These are phyloP conservation scores for Drosophila buzzatii DNA, from an alignment of 2,888 invertebrate species.

Conservation along the genomic window DNA sequence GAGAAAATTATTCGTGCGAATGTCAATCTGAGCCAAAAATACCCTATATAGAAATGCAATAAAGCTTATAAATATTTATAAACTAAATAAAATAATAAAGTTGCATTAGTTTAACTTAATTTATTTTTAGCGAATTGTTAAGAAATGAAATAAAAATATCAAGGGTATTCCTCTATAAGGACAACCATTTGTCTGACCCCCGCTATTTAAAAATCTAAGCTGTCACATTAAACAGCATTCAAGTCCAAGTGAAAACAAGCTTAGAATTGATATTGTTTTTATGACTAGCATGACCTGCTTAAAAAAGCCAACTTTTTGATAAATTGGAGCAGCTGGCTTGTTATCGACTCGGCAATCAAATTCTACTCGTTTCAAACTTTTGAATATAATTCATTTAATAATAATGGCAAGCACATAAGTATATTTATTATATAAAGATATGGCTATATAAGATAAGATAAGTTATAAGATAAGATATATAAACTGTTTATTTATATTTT, in stretches of 20 bases:
- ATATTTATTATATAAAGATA: too few species aligned
- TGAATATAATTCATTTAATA: background rate
- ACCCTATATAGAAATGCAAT: background rate
- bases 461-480: too few species aligned
- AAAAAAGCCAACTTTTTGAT: background rate
- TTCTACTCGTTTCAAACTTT: background rate
- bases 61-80: background rate
- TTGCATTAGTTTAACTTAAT: too few species aligned
- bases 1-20: constrained; percentile 17
- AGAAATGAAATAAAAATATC: background rate
- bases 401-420: too few species aligned
- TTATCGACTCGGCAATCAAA: background rate
- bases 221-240: constrained; percentile 12
- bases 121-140: background rate
- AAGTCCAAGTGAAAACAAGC: background rate
- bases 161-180: background rate
- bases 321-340: background rate
- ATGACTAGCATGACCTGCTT: background rate
- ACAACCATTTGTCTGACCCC: too few species aligned
- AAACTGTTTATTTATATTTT: too few species aligned
- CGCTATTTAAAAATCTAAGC: background rate
- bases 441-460: too few species aligned
- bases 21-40: constrained; percentile 7
- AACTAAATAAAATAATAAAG: background rate
- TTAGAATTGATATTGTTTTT: constrained; percentile 2